Conservation (phyloP, 1,140 invertebrate species). For the Plectrocnemia conspersa region DNA sequence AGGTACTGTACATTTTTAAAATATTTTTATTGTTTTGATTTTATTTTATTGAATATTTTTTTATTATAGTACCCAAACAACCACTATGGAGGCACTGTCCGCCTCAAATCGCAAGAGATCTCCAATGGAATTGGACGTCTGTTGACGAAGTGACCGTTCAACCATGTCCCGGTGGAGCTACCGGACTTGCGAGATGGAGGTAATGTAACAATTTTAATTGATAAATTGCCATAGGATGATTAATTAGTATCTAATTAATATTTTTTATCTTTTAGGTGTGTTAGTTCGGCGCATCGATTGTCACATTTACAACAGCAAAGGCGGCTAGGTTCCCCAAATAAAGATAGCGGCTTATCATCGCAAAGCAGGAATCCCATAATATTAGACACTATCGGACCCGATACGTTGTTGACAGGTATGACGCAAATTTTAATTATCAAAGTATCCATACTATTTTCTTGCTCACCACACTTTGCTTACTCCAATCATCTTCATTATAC, state of each 20-base stretch:
- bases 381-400: conserved; percentile 25
- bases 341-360: conserved; percentile 15
- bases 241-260: background rate
- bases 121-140: conserved; percentile 85
- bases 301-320: conserved; percentile 32
- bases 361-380: conserved; percentile 22
- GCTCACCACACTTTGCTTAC: no score
- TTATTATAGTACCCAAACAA: conserved; percentile 12
- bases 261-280: conserved; percentile 24
- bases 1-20: conserved; percentile 10
- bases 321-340: conserved; percentile 25
- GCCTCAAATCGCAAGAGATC: conserved; percentile 65
- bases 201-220: conserved; percentile 41
- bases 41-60: conserved; percentile 1
- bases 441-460: no score
- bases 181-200: conserved; percentile 77
- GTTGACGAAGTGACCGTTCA: conserved; percentile 74
- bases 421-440: no score
- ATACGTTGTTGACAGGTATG: conserved; percentile 28
- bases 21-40: conserved; percentile 5
- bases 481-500: no score
- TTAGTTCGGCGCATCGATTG: conserved; percentile 29
- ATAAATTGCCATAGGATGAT: background rate
- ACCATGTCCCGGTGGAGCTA: conserved; percentile 83
- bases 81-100: conserved; percentile 55